Base-by-base conservation (phyloP, 2,888 invertebrate species). In the Pyrrhosoma nymphula region DNA sequence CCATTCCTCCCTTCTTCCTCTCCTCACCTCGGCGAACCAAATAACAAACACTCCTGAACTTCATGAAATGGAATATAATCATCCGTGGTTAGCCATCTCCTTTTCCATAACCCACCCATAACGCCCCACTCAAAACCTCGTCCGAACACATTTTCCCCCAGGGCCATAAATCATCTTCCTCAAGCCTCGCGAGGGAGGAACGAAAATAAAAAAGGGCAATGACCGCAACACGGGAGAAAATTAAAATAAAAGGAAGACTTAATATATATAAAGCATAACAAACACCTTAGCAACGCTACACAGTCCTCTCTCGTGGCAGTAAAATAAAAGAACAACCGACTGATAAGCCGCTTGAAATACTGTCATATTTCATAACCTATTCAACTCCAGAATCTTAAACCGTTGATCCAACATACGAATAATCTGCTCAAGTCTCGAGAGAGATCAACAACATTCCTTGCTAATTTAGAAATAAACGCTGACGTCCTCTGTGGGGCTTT, bases 131-230 rank as follows among this genome's bases (percentile, higher is more conserved):
- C 69, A 26, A n/a, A n/a, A n/a, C 14, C 14, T 30, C 18, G 1
- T 35, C 30, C 82, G 16, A 14, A 82, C 82, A 35, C 82, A 69
- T 12, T 69, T 69, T 14, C 82, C 82, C 16, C 82, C 23, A 16
- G 16, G 35, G 6, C 82, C 82, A 23, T 93, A 93, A 93, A 93
- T 93, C 93, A 93, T 93, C 93, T n/a, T 47, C 8, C 91, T 30
- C 39, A 26, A 0, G 26, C 26, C 82, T 82, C 30, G 16, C 82
- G 35, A 82, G 56, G n/a, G 55, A 12, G 47, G 47, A 75, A n/a
- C 26, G 26, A 82, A 35, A 35, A 14, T 1, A 14, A 69, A 0
- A 82, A 82, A 14, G 60, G 20, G 82, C 35, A 82, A 82, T 82
- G 82, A 35, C 35, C 30, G 35, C 12, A 82, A 82, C 82, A 35